Conservation (phyloP, 1,140 invertebrate genomes). For the Drosophila novamexicana region DNA sequence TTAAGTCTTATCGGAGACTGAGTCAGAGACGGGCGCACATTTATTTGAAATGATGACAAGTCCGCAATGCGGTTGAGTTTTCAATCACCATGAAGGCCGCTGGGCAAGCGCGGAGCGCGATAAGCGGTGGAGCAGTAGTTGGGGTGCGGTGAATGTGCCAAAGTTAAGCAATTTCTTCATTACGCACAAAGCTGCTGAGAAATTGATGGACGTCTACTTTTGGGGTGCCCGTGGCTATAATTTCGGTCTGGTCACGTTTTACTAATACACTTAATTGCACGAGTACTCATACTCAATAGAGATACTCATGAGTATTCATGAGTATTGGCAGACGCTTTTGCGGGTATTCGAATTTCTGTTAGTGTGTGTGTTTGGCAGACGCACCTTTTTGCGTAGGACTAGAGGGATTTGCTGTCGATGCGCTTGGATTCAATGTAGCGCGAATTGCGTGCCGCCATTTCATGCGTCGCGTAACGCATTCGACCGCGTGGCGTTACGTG, state of each 20-base stretch:
- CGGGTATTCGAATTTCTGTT: not conserved
- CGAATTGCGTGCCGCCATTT: slow-evolving; percentile 81
- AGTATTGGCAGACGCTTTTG: not conserved
- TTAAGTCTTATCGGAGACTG: slow-evolving; percentile 60
- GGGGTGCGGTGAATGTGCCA: slow-evolving; percentile 3
- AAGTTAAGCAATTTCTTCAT: slow-evolving; percentile 79
- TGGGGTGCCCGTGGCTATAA: slow-evolving; percentile 58
- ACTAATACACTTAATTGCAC: slow-evolving; percentile 77
- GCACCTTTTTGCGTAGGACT: slow-evolving; percentile 37
- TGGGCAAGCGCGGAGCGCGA: slow-evolving; percentile 12
- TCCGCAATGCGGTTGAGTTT: slow-evolving; percentile 78
- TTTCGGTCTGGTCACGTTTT: slow-evolving; percentile 76
- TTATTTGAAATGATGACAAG: slow-evolving; percentile 79
- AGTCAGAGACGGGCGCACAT: slow-evolving; percentile 58
- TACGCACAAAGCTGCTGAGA: slow-evolving; percentile 75
- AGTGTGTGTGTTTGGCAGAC: too few relatives aligned
- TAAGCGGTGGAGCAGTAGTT: not conserved
- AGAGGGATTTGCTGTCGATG: slow-evolving; percentile 65
- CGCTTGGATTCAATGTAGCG: slow-evolving; percentile 77
- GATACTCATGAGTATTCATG: slow-evolving; percentile 1
- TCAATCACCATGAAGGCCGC: slow-evolving; percentile 75
- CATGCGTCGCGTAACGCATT: slow-evolving; percentile 76
- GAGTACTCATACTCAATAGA: slow-evolving; percentile 25
- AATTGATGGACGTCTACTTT: slow-evolving; percentile 51
- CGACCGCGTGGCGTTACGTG: slow-evolving; percentile 64